These are phyloP conservation scores for Nymphalis io DNA, from an alignment of 1,140 invertebrate species.

Conservation along the genomic window DNA sequence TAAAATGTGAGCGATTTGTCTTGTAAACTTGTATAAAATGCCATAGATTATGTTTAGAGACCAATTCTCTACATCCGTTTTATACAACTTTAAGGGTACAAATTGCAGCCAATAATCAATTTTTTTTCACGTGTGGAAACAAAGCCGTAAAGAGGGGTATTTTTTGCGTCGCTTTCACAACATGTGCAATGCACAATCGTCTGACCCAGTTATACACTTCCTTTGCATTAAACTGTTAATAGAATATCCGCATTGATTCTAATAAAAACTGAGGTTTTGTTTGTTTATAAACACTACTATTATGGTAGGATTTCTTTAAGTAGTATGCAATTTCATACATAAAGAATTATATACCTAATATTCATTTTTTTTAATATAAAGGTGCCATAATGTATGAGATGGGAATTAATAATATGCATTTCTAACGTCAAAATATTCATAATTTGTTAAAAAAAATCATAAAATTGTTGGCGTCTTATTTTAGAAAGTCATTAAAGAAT, in stretches of 20 bases:
- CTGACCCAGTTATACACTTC: slow-evolving; percentile 80
- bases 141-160: slow-evolving; percentile 67
- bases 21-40: background rate
- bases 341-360: background rate
- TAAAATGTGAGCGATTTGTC: background rate
- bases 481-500: slow-evolving; percentile 25
- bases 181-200: slow-evolving; percentile 76
- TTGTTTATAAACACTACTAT: slow-evolving; percentile 24
- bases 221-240: slow-evolving; percentile 76
- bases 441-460: too few species aligned
- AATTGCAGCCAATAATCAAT: slow-evolving; percentile 77
- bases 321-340: slow-evolving; percentile 18
- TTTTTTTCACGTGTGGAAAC: slow-evolving; percentile 68
- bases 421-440: too few species aligned
- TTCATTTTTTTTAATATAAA: too few species aligned
- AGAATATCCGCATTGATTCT: slow-evolving; percentile 64
- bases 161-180: slow-evolving; percentile 77
- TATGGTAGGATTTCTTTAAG: background rate
- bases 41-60: background rate
- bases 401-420: too few species aligned
- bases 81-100: slow-evolving; percentile 58
- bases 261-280: slow-evolving; percentile 47
- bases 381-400: too few species aligned
- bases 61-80: slow-evolving; percentile 46
- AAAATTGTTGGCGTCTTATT: slow-evolving; percentile 1